Evolutionary conservation across 2,888 invertebrate genomes (phyloP).

Genomic region (Trissonchulus latispiculum): DNA sequence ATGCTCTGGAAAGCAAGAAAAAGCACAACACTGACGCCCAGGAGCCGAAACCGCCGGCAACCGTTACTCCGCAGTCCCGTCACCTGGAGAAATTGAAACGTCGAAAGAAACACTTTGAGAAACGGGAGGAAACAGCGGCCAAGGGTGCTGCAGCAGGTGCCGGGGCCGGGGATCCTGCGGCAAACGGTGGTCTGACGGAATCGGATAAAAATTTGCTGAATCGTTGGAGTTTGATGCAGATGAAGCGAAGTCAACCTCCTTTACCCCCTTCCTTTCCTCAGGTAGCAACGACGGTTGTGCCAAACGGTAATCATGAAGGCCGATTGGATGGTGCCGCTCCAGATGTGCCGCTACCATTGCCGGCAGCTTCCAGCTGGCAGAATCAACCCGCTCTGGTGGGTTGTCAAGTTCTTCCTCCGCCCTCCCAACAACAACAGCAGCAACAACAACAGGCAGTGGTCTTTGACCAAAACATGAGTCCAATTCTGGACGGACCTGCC

Average conservation of each 20-base stretch:
- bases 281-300: neutral
- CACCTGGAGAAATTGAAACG: neutral
- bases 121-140: too few relatives aligned
- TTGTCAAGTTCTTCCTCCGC: too few relatives aligned
- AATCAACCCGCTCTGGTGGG: neutral
- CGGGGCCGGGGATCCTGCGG: too few relatives aligned
- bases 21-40: neutral
- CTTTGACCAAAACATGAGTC: neutral
- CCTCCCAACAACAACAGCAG: too few relatives aligned
- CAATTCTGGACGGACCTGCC: neutral
- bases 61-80: neutral
- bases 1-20: neutral
- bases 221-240: slow-evolving; percentile 44
- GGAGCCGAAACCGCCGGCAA: neutral
- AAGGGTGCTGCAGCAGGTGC: too few relatives aligned
- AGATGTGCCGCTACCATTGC: neutral
- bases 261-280: neutral
- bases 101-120: neutral
- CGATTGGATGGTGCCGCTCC: neutral
- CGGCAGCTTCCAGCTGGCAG: neutral
- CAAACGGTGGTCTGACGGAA: too few relatives aligned
- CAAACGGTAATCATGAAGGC: neutral
- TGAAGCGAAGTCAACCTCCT: slow-evolving; percentile 23
- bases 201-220: slow-evolving; percentile 41
- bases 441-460: too few relatives aligned